A percentile compares a stretch with the other conserved stretches of the same genome.
These are phyloP conservation scores for Lordiphosa clarofinis DNA, from an alignment of 1,140 invertebrate genomes.

Conservation along the genomic window DNA sequence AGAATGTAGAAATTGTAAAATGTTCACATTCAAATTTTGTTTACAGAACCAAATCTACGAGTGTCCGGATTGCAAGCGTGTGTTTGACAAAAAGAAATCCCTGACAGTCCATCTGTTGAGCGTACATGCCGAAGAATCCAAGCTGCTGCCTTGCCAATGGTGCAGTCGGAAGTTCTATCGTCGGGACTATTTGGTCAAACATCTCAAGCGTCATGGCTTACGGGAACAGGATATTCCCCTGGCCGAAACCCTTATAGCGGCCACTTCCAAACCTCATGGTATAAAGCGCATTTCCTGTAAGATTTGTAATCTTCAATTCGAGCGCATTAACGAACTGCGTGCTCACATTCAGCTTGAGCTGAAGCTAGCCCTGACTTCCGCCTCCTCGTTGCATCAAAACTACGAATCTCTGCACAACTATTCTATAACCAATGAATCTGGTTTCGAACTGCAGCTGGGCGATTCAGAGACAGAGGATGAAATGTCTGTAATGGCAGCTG, in stretches of 20 bases:
- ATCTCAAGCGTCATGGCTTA: slow-evolving; percentile 64
- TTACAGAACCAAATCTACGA: slow-evolving; percentile 68
- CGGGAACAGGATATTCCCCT: slow-evolving; percentile 54
- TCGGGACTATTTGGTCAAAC: slow-evolving; percentile 79
- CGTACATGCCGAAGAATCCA: slow-evolving; percentile 80
- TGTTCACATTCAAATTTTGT: too few species aligned
- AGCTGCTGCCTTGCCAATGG: slow-evolving; percentile 79
- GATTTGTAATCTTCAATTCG: slow-evolving; percentile 61
- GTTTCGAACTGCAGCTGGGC: slow-evolving; percentile 60
- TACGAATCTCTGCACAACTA: slow-evolving; percentile 60
- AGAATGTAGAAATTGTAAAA: too few species aligned
- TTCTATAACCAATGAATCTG: slow-evolving; percentile 68
- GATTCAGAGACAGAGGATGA: slow-evolving; percentile 75
- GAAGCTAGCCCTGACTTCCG: slow-evolving; percentile 42
- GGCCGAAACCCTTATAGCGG: slow-evolving; percentile 61
- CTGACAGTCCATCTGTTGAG: slow-evolving; percentile 80
- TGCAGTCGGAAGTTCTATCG: slow-evolving; percentile 82
- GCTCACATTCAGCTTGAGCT: slow-evolving; percentile 60
- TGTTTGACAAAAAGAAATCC: slow-evolving; percentile 81
- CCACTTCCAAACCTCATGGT: slow-evolving; percentile 61
- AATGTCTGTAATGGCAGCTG: slow-evolving; percentile 27
- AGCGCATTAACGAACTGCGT: slow-evolving; percentile 47
- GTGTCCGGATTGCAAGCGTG: slow-evolving; percentile 80
- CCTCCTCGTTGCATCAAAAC: slow-evolving; percentile 30
- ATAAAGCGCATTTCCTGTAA: slow-evolving; percentile 61